These are phyloP conservation scores for Cremastinae sp. DNA, from an alignment of 2,888 invertebrate genomes.

Conservation along the genomic window DNA sequence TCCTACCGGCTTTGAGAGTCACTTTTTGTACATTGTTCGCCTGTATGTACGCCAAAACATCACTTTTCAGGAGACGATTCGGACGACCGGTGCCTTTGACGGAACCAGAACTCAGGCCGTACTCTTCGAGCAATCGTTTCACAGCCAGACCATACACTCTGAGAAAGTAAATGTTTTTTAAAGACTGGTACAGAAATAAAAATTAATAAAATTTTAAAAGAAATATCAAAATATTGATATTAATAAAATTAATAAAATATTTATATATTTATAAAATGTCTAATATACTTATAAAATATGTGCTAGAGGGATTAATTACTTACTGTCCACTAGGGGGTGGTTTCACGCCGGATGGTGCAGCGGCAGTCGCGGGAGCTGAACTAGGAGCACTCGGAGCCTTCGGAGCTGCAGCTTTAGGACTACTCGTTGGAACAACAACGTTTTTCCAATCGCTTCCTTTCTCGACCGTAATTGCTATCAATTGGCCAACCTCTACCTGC, in stretches of 20 bases:
- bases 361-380: constrained; percentile 43
- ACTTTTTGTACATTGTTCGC: constrained; percentile 80
- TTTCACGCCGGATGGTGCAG: constrained; percentile 55
- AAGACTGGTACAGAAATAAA: background rate
- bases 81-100: constrained; percentile 83
- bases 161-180: too few relatives aligned
- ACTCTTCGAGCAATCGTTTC: constrained; percentile 83
- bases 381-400: constrained; percentile 43
- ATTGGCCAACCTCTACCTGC: constrained; percentile 81
- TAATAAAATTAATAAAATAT: too few relatives aligned
- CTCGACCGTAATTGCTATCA: constrained; percentile 84
- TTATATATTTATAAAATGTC: background rate
- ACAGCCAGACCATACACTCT: constrained; percentile 84
- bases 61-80: constrained; percentile 84
- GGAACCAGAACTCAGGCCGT: constrained; percentile 81
- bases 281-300: background rate
- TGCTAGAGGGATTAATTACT: constrained; percentile 29
- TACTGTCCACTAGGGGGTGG: constrained; percentile 74
- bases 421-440: constrained; percentile 76
- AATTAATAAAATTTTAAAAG: background rate
- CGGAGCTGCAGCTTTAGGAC: constrained; percentile 38
- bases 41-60: constrained; percentile 81
- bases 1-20: constrained; percentile 72
- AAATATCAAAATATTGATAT: background rate
- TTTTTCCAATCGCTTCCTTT: constrained; percentile 85